These are phyloP conservation scores for Trichopoda pennipes DNA, from an alignment of 2,888 invertebrate species.

Conservation along the genomic window DNA sequence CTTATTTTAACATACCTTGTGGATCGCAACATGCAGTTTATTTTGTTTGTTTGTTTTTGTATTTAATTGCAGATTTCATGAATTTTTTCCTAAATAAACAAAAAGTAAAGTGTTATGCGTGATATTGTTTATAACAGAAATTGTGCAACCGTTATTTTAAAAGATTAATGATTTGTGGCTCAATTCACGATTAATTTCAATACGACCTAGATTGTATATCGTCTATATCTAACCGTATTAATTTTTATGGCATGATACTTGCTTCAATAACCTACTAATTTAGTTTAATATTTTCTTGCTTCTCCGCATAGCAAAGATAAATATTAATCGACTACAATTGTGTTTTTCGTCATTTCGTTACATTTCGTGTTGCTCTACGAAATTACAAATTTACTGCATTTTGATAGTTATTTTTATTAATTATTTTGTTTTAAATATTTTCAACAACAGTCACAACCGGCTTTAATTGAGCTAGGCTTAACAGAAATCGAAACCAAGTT, in stretches of 20 bases:
- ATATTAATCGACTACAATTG: slow-evolving; percentile 45
- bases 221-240: slow-evolving; percentile 3
- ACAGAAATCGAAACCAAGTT: slow-evolving; percentile 30
- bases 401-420: no score
- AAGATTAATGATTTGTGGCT: slow-evolving; percentile 49
- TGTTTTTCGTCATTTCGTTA: no score
- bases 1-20: no score
- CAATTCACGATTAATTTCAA: slow-evolving; percentile 40
- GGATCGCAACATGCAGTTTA: no score
- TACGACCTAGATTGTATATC: slow-evolving; percentile 39
- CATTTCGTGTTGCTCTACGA: slow-evolving; percentile 29
- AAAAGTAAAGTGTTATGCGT: no score
- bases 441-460: slow-evolving; percentile 15
- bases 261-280: slow-evolving; percentile 51
- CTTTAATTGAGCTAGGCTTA: slow-evolving; percentile 13
- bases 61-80: no score
- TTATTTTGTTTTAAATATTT: slow-evolving; percentile 4
- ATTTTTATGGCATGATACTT: slow-evolving; percentile 5
- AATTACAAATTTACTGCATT: no score
- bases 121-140: no score
- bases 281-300: slow-evolving; percentile 39
- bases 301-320: slow-evolving; percentile 9
- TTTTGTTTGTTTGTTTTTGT: no score
- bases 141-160: not conserved
- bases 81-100: no score